Conservation (phyloP, 2,797 vertebrate genomes). For the Sebastolobus alascanus region DNA sequence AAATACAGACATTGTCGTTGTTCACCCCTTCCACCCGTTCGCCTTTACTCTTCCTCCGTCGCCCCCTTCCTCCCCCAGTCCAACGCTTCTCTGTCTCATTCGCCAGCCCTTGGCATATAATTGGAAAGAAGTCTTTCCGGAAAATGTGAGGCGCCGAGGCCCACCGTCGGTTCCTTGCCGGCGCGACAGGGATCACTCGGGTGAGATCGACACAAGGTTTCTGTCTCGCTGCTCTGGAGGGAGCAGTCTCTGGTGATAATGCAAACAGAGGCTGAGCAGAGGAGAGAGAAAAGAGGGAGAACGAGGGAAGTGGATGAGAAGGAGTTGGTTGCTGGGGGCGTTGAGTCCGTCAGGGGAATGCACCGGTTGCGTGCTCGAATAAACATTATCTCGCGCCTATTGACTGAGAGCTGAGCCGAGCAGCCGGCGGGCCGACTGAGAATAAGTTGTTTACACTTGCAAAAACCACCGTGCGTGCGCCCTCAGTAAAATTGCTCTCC, state of each 20-base stretch:
- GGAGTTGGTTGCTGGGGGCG: constrained; percentile 60
- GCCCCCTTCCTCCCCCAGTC: neutral
- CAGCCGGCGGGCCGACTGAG: constrained; percentile 66
- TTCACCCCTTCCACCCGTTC: constrained; percentile 37
- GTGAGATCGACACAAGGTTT: constrained; percentile 53
- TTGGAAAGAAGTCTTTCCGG: constrained; percentile 50
- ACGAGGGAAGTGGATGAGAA: constrained; percentile 45
- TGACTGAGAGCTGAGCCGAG: constrained; percentile 72
- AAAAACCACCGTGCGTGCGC: constrained; percentile 33
- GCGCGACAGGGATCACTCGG: constrained; percentile 53
- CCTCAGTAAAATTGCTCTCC: constrained; percentile 57
- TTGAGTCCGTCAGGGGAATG: constrained; percentile 54
- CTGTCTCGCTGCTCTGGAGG: constrained; percentile 46
- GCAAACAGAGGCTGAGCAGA: constrained; percentile 42
- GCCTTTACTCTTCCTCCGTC: constrained; percentile 11
- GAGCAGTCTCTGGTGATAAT: constrained; percentile 56
- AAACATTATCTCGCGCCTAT: constrained; percentile 75
- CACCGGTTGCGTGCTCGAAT: constrained; percentile 60
- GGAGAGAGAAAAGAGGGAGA: constrained; percentile 12
- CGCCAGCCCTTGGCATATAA: constrained; percentile 44
- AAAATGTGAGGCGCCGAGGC: neutral
- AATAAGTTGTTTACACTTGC: constrained; percentile 77
- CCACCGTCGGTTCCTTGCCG: constrained; percentile 26
- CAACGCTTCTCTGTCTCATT: constrained; percentile 28
- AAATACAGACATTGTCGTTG: constrained; percentile 67